Evolutionary conservation across 2,113 vertebrate genomes (phyloP).

Genomic region (Psophia crepitans): DNA sequence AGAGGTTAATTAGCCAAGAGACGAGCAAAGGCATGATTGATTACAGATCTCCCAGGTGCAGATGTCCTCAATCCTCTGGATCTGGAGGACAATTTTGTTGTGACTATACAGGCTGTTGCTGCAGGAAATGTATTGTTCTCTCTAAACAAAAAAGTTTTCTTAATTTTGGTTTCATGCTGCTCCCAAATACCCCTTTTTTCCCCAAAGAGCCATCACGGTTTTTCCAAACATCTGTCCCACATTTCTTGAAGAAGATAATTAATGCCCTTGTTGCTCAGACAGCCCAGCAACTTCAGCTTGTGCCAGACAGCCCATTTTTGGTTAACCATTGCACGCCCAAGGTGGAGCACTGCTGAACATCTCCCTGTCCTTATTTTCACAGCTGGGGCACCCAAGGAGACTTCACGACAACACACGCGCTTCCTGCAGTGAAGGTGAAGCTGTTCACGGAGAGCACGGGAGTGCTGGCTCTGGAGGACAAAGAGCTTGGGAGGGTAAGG

Average conservation of each 20-base stretch:
- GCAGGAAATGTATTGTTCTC: not conserved
- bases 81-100: not conserved
- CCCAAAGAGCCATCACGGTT: not conserved
- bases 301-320: not conserved
- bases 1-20: not conserved
- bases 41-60: not conserved
- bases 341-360: not conserved
- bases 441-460: slow-evolving; percentile 97
- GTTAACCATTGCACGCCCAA: slow-evolving; percentile 33
- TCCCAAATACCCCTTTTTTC: not conserved
- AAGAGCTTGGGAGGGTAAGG: slow-evolving; percentile 94
- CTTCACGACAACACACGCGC: slow-evolving; percentile 93
- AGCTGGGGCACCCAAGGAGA: slow-evolving; percentile 99
- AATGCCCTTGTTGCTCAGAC: slow-evolving; percentile 50
- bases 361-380: slow-evolving; percentile 64
- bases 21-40: not conserved
- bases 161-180: not conserved
- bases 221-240: slow-evolving; percentile 60
- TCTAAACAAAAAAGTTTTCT: not conserved
- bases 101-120: not conserved
- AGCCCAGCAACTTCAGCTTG: not conserved
- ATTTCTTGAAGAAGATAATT: slow-evolving; percentile 61
- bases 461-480: slow-evolving; percentile 95
- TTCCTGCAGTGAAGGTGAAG: slow-evolving; percentile 97
- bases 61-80: not conserved